Conservation (phyloP, 2,888 invertebrate species). For the Athripsodes cinereus region DNA sequence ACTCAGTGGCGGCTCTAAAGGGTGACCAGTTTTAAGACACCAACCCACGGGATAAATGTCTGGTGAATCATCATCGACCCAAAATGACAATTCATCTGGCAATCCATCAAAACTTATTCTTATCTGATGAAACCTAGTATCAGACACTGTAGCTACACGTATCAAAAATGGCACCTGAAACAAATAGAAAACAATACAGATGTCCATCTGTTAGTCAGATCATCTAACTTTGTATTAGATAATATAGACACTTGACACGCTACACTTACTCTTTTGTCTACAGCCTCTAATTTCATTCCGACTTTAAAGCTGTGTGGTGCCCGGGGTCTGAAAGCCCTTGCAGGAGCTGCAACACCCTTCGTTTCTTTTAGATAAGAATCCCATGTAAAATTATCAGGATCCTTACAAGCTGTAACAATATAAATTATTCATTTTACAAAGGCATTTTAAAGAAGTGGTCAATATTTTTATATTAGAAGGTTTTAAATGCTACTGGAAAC, state of each 20-base stretch:
- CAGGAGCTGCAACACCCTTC: conserved; percentile 68
- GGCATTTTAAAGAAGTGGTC: not conserved
- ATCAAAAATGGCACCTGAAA: conserved; percentile 67
- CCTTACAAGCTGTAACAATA: conserved; percentile 55
- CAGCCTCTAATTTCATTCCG: conserved; percentile 84
- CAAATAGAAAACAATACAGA: not conserved
- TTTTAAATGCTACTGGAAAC: not conserved
- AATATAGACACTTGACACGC: too few species aligned
- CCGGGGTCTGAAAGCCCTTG: conserved; percentile 75
- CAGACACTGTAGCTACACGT: conserved; percentile 76
- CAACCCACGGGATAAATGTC: conserved; percentile 91
- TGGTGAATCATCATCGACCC: conserved; percentile 85
- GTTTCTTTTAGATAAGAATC: conserved; percentile 73
- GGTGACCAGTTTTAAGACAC: conserved; percentile 85
- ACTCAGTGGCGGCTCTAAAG: conserved; percentile 78
- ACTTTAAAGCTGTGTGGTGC: conserved; percentile 71
- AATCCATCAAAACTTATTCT: conserved; percentile 85
- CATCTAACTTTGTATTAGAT: too few species aligned
- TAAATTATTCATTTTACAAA: too few species aligned
- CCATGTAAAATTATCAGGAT: conserved; percentile 75
- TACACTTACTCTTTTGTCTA: conserved; percentile 62
- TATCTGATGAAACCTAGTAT: conserved; percentile 68
- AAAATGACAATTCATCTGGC: conserved; percentile 76
- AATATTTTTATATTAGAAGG: too few species aligned
- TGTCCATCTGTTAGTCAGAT: not conserved